Evolutionary conservation across 2,888 invertebrate species (phyloP), one percentile per base, ranked within the genome.

Genomic region (Calephelis perditalis): DNA sequence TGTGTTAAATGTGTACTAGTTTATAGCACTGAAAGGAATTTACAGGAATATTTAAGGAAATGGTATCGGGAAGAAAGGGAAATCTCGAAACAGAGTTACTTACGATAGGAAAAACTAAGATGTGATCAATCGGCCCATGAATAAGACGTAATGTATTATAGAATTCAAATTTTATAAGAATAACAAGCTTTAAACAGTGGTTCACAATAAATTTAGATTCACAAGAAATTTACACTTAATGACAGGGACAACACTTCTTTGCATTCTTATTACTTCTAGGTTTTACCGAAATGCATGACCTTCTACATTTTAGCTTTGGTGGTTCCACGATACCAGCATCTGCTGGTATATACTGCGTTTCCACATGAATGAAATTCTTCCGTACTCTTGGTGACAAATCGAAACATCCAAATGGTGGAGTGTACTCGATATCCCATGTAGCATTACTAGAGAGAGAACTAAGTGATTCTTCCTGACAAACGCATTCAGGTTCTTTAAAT

Each of bases 341-440:
- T 0, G 86, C 83, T 36, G 87, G 83, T 54, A 84, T 74, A 69
- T 94, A 94, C 71, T 94, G 94, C 0, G 94, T 93, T 61, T 93
- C 93, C 0, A 87, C 91, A 66, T 93, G 92, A 3, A 92, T 80
- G 67, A 91, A 91, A 1, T 81, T 82, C 63, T 79, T 81, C 3
- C 84, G 78, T 58, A 88, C 83, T 9, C 92, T 85, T 1, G 92
- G 84, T 62, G 92, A 86, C 1, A 93, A 88, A 67, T 92, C 93
- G 58, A 94, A 93, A 47, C 94, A 88, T 0, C 94, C 94, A 52
- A 94, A 94, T 0, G 94, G 94, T 1, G 94, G 94, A 0, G 94
- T 94, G 59, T 94, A 94, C 63, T 94, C 94, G 49, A 94, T 93
- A 70, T 94, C 94, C 79, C 94, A 91, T 62, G 94, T 94, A 1